Base-by-base conservation (phyloP, 2,113 vertebrate species). In the Scartelaos histophorus region DNA sequence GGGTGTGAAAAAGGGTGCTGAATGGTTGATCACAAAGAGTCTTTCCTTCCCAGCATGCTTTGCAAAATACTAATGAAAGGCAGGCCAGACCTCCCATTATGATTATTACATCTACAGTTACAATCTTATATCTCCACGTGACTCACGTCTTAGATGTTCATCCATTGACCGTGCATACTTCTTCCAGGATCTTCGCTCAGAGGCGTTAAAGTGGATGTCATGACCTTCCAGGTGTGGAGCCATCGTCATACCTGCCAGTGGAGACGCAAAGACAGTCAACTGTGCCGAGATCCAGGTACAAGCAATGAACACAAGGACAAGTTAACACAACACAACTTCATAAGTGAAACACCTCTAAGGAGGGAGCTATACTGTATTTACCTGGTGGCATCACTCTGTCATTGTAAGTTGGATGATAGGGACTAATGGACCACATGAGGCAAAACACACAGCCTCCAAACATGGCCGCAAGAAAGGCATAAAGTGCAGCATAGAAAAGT, bases 341-440 rank as follows among this genome's bases (percentile, higher is more conserved):
- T 22, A 29, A 22, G 3, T 24, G 38, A 43, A 49, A 53, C 29
- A 43, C 38, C 38, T 43, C 38, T 43, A 11, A 43, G 38, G 38
- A 43, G 38, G 38, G 38, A 10, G 38, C 38, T 43, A 9, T 43
- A 43, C 38, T 43, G 1, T 34, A 80, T 92, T 35, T 93, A 98
- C 98, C 98, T 89, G 97, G 97, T 3, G 96, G 95, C 83, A 95
- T 95, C 82, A 98, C 95, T 0, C 94, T 95, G 75, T 98, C 98
- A 34, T 94, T 95, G 89, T 92, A 95, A 13, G 90, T 95, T 0
- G 96, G 97, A 0, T 94, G 91, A 81, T 98, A 97, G 70, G 96
- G 96, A 83, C 94, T 96, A 89, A 99, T 95, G 0, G 95, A 96
- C 90, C 96, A 94, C 91, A 98, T 94, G 86, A 99, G 92, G 72